phyloP scores from a whole-genome alignment of 1,140 invertebrate species.

The Hylaeus anthracinus region DNA sequence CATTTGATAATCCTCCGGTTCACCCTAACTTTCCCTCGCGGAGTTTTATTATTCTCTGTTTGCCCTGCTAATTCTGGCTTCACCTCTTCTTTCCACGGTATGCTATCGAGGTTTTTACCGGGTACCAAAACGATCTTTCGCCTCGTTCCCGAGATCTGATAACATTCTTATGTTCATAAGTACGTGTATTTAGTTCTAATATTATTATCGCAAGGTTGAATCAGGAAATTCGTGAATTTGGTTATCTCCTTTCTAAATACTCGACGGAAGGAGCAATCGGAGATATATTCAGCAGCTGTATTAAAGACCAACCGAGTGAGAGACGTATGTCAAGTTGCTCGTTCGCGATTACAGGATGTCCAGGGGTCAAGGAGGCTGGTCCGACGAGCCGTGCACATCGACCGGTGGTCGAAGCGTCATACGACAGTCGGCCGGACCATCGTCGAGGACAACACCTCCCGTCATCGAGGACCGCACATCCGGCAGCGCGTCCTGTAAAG shows the following conservation, averaged over 20 bases:
- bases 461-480: constrained; percentile 53
- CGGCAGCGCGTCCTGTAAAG: constrained; percentile 45
- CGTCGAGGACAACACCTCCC: constrained; percentile 61
- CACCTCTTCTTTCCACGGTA: neutral
- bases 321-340: neutral
- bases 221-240: too few species aligned
- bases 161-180: too few species aligned
- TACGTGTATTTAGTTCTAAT: too few species aligned
- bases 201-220: too few species aligned
- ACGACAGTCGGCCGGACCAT: constrained; percentile 65
- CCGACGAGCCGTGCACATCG: constrained; percentile 74
- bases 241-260: too few species aligned
- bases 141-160: too few species aligned
- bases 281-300: too few species aligned
- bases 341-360: constrained; percentile 71
- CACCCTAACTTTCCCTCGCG: neutral
- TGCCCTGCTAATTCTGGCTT: constrained; percentile 15
- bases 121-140: neutral
- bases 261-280: too few species aligned
- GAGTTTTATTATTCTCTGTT: constrained; percentile 17
- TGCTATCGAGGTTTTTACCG: neutral
- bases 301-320: too few species aligned
- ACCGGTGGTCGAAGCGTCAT: constrained; percentile 70
- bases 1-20: constrained; percentile 42
- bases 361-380: constrained; percentile 74